Percentiles rank a stretch among this genome's conserved stretches.
Conservation (phyloP, 2,888 invertebrate species). For the Strigamia transsilvanica region DNA sequence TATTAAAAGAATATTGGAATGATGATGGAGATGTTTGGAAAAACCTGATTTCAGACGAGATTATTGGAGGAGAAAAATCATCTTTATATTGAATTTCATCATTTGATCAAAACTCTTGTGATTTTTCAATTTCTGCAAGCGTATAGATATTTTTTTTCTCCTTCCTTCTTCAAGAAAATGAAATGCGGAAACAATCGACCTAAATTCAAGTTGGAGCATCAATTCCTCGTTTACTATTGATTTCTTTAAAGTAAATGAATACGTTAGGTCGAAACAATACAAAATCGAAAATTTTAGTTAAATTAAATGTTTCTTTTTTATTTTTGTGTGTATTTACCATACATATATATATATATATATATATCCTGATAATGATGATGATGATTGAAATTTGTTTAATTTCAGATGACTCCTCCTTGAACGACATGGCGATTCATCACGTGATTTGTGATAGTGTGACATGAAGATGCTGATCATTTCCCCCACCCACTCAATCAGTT, state of each 20-base stretch:
- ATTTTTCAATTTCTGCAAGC: neutral
- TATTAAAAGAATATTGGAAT: neutral
- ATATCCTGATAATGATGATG: no score
- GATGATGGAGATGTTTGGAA: neutral
- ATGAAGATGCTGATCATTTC: conserved; percentile 28
- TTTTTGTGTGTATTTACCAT: no score
- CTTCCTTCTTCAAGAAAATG: neutral
- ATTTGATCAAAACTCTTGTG: neutral
- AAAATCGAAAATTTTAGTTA: no score
- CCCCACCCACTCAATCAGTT: conserved; percentile 46
- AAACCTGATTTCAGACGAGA: neutral
- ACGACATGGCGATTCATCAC: conserved; percentile 23
- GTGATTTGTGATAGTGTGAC: conserved; percentile 43
- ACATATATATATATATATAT: no score
- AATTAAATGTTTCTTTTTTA: no score
- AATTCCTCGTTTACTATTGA: neutral
- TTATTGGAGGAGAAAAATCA: neutral
- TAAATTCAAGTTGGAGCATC: neutral
- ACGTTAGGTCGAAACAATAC: no score
- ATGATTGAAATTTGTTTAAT: neutral
- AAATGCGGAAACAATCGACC: conserved; percentile 18
- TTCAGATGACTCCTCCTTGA: conserved; percentile 35
- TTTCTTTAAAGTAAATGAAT: neutral
- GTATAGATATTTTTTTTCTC: neutral
- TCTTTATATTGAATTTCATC: neutral